Conservation (phyloP, 2,888 invertebrate genomes). For the Nesidiocoris tenuis region DNA sequence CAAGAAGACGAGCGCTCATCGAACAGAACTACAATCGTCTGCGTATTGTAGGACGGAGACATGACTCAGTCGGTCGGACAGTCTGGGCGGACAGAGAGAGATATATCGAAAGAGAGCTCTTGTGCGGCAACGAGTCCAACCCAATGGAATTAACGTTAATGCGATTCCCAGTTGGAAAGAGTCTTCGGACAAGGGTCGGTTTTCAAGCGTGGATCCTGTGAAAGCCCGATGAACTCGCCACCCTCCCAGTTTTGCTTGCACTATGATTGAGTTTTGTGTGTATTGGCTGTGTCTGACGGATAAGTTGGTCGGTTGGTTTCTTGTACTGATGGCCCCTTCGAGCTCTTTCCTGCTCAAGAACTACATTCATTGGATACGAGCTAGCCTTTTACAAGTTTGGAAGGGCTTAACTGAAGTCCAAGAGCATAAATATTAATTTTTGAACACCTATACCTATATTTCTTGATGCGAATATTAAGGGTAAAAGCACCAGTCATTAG, state of each 20-base stretch:
- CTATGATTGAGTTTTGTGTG: neutral
- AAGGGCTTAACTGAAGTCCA: neutral
- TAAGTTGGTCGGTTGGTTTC: constrained; percentile 18
- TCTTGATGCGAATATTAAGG: too few relatives aligned
- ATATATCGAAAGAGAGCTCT: neutral
- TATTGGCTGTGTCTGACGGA: constrained; percentile 2
- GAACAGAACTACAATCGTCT: neutral
- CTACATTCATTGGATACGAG: neutral
- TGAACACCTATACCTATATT: too few relatives aligned
- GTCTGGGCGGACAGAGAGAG: neutral
- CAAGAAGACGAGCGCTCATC: constrained; percentile 13
- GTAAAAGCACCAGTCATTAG: too few relatives aligned
- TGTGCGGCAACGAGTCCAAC: neutral
- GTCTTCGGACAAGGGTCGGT: constrained; percentile 1
- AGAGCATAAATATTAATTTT: neutral
- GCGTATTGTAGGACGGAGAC: neutral
- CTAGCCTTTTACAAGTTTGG: neutral
- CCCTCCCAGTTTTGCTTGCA: neutral
- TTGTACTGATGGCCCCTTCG: neutral
- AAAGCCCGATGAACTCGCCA: constrained; percentile 11
- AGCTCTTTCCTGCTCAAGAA: neutral
- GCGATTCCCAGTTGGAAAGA: constrained; percentile 9
- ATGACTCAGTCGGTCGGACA: constrained; percentile 12
- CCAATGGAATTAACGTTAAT: constrained; percentile 27
- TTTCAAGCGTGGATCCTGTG: constrained; percentile 24